phyloP scores from a whole-genome alignment of 2,797 vertebrate species.

The Podarcis lilfordi region DNA sequence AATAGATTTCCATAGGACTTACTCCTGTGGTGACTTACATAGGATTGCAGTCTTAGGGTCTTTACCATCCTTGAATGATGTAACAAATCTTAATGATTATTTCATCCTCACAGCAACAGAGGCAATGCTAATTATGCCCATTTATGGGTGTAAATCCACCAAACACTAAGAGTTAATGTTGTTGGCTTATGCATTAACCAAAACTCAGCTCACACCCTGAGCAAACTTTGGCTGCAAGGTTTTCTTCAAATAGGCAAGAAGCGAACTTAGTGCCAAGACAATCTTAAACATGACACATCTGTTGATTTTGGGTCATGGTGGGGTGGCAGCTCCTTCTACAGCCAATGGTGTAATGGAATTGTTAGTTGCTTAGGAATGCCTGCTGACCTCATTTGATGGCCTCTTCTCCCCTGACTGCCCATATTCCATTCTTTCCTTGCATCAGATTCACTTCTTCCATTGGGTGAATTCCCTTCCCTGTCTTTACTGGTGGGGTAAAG shows the following conservation, averaged over 20 bases:
- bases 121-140: slow-evolving; percentile 73
- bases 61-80: slow-evolving; percentile 62
- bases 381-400: background rate
- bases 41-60: background rate
- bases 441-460: background rate
- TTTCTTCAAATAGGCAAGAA: slow-evolving; percentile 65
- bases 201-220: slow-evolving; percentile 73
- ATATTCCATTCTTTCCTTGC: background rate
- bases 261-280: slow-evolving; percentile 26
- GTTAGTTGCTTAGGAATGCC: slow-evolving; percentile 6
- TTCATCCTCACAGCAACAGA: slow-evolving; percentile 69
- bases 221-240: slow-evolving; percentile 67
- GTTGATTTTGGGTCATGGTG: slow-evolving; percentile 64
- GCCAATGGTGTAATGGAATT: slow-evolving; percentile 37
- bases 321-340: slow-evolving; percentile 32
- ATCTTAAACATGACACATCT: slow-evolving; percentile 56
- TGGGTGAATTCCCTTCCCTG: background rate
- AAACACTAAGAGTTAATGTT: slow-evolving; percentile 71
- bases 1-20: background rate
- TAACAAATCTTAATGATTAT: slow-evolving; percentile 61
- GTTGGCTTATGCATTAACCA: slow-evolving; percentile 73
- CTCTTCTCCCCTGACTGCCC: too few relatives aligned
- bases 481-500: too few relatives aligned
- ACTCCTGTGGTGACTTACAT: background rate
- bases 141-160: slow-evolving; percentile 59